These are phyloP conservation scores for Acanthosepion esculentum DNA, from an alignment of 2,888 invertebrate genomes.

Conservation along the genomic window DNA sequence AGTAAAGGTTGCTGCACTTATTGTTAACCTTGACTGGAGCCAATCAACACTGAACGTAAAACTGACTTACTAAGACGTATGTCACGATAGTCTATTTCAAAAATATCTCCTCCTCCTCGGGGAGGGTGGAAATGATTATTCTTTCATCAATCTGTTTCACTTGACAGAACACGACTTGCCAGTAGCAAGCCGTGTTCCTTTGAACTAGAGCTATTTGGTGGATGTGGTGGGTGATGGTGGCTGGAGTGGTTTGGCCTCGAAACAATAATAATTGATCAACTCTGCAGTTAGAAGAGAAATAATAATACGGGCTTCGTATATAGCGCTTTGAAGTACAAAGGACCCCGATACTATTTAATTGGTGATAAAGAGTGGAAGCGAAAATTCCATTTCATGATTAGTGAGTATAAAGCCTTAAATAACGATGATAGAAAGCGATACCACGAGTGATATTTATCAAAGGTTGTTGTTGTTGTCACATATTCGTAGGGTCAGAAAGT, in stretches of 20 bases:
- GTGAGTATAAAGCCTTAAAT: background rate
- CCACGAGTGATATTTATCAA: background rate
- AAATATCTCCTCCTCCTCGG: background rate
- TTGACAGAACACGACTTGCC: background rate
- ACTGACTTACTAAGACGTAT: background rate
- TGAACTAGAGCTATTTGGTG: background rate
- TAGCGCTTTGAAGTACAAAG: background rate
- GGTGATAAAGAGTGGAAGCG: background rate
- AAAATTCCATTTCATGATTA: background rate
- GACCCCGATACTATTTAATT: background rate
- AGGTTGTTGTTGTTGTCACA: background rate
- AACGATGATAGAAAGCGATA: background rate
- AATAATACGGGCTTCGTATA: background rate
- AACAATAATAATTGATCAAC: constrained; percentile 6
- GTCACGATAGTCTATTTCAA: background rate
- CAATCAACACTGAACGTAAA: background rate
- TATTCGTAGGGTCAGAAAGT: background rate
- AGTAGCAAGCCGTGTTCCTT: background rate
- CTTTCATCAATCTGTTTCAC: background rate
- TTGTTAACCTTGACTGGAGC: background rate
- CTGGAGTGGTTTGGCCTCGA: background rate
- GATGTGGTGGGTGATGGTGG: background rate
- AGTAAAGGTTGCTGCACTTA: background rate
- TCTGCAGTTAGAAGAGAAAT: background rate
- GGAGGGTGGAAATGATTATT: background rate